Conservation (phyloP, 2,113 vertebrate genomes). For the Cygnus atratus region DNA sequence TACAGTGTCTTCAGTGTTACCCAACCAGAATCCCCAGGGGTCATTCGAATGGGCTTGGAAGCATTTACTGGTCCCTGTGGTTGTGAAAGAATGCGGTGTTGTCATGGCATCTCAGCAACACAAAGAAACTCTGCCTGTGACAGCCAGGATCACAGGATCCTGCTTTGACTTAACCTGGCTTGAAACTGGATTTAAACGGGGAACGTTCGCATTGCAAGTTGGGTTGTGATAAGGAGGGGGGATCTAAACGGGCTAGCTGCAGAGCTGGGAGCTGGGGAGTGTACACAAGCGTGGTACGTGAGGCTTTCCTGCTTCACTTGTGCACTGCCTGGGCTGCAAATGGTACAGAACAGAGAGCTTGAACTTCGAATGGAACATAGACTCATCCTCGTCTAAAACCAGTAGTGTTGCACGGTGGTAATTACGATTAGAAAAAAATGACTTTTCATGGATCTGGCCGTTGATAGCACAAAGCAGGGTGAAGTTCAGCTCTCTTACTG, state of each 20-base stretch:
- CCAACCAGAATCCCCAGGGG: background rate
- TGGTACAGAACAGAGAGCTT: background rate
- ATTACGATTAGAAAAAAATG: background rate
- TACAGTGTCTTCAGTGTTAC: background rate
- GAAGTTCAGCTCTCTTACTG: background rate
- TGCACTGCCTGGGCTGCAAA: no score
- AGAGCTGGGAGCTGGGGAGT: background rate
- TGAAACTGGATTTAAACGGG: background rate
- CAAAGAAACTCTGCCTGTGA: background rate
- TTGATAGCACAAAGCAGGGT: background rate
- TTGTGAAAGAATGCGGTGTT: background rate
- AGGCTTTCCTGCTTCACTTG: background rate
- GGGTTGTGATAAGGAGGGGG: background rate
- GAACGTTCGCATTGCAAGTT: background rate
- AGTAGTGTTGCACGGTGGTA: rapidly evolving
- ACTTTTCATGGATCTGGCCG: background rate
- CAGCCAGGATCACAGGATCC: background rate
- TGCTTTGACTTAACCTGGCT: background rate
- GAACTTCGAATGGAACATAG: background rate
- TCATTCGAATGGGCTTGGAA: background rate
- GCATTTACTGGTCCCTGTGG: background rate
- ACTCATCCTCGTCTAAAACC: background rate
- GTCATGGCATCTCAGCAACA: background rate
- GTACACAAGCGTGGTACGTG: rapidly evolving
- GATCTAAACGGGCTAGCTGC: background rate